These are phyloP conservation scores for Carcina quercana DNA, from an alignment of 2,888 invertebrate genomes.

Conservation along the genomic window DNA sequence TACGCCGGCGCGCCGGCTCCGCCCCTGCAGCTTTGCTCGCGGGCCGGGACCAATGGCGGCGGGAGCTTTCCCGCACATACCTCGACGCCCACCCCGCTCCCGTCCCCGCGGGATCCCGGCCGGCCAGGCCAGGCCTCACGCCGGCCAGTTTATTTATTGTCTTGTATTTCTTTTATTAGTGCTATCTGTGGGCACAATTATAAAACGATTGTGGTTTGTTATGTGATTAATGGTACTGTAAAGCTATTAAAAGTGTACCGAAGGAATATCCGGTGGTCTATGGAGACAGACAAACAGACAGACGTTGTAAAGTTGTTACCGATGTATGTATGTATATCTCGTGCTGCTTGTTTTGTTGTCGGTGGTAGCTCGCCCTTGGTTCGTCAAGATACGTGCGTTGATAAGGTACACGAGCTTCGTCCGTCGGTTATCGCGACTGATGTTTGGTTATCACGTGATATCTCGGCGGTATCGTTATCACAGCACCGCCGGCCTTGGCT, in stretches of 20 bases:
- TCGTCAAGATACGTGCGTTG: too few species aligned
- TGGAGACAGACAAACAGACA: too few species aligned
- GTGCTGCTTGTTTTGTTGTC: too few species aligned
- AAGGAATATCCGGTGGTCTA: conserved; percentile 15
- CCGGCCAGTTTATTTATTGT: conserved; percentile 33
- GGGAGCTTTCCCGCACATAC: conserved; percentile 61
- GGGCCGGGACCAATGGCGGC: conserved; percentile 33
- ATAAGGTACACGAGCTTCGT: too few species aligned
- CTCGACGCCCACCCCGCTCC: conserved; percentile 29
- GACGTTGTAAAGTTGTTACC: too few species aligned
- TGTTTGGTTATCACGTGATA: too few species aligned
- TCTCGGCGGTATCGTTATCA: too few species aligned
- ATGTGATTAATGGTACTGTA: conserved; percentile 29
- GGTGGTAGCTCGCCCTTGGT: too few species aligned
- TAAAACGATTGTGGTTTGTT: conserved; percentile 36
- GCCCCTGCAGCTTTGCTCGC: conserved; percentile 39
- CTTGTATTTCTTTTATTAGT: conserved; percentile 28
- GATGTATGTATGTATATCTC: too few species aligned
- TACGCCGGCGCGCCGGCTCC: conserved; percentile 34
- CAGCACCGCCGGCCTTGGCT: too few species aligned
- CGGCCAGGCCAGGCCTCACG: too few species aligned
- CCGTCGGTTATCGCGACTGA: too few species aligned
- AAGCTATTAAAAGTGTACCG: conserved; percentile 22
- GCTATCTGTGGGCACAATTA: conserved; percentile 33
- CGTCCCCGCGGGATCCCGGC: conserved; percentile 17